Evolutionary conservation across 2,888 invertebrate species (phyloP).

Genomic region (Eupithecia pulchellata): DNA sequence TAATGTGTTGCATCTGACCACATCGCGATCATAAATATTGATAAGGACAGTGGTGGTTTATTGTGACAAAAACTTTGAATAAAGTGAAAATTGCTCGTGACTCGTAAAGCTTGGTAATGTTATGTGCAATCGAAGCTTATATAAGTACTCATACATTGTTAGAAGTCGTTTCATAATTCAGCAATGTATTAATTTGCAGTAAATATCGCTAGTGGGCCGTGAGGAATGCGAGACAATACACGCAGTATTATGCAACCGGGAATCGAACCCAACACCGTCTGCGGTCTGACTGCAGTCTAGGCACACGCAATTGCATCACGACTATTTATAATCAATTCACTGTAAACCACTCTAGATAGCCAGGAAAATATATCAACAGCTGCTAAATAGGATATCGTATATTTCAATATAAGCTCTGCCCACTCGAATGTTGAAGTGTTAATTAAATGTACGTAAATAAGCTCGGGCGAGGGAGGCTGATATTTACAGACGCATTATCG

Average conservation of each 20-base stretch:
- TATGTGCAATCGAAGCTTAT: conserved; percentile 25
- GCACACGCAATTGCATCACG: conserved; percentile 51
- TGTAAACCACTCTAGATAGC: conserved; percentile 55
- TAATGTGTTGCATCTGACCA: conserved; percentile 19
- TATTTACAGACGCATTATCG: conserved; percentile 76
- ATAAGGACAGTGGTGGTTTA: conserved; percentile 25
- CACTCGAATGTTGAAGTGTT: conserved; percentile 64
- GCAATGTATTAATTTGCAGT: conserved; percentile 40
- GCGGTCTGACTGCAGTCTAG: conserved; percentile 60
- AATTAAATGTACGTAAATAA: conserved; percentile 72
- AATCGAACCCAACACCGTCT: conserved; percentile 58
- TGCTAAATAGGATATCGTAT: conserved; percentile 47
- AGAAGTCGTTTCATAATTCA: conserved; percentile 32
- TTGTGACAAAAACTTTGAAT: conserved; percentile 24
- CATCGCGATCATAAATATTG: conserved; percentile 22
- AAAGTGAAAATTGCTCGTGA: not conserved
- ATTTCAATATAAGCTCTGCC: conserved; percentile 50
- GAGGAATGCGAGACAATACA: conserved; percentile 55
- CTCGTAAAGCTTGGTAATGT: conserved; percentile 10
- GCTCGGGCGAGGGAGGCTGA: conserved; percentile 59
- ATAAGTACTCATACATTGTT: conserved; percentile 21
- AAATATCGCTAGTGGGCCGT: conserved; percentile 50
- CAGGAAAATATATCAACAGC: conserved; percentile 55
- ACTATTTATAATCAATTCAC: conserved; percentile 51
- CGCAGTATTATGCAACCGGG: conserved; percentile 60